Conservation (phyloP, 2,888 invertebrate species). For the Frankliniella fusca region DNA sequence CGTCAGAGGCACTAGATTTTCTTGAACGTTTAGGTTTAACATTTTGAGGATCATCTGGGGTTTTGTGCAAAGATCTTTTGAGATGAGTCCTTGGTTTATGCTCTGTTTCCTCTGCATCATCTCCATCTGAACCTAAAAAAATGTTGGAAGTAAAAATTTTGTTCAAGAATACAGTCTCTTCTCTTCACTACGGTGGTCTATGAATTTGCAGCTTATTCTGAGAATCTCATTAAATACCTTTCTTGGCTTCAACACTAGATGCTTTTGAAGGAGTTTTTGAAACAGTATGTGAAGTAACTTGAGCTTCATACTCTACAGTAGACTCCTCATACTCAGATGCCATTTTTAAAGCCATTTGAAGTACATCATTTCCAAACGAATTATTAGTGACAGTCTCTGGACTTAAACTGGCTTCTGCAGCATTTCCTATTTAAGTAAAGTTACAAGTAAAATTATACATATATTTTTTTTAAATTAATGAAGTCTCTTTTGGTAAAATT, state of each 20-base stretch:
- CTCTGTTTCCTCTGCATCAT: neutral
- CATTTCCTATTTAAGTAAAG: neutral
- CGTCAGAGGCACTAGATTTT: neutral
- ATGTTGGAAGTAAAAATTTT: neutral
- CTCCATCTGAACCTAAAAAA: neutral
- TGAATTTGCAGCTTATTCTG: too few species aligned
- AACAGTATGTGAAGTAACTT: slow-evolving; percentile 74
- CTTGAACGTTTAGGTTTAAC: neutral
- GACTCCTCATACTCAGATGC: slow-evolving; percentile 76
- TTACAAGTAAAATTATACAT: slow-evolving; percentile 12
- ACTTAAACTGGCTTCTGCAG: slow-evolving; percentile 47
- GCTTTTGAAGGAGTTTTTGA: slow-evolving; percentile 52
- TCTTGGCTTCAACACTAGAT: neutral
- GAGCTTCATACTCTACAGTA: slow-evolving; percentile 78
- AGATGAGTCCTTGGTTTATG: neutral
- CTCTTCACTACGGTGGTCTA: too few species aligned
- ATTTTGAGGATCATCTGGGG: neutral
- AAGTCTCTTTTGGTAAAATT: slow-evolving; percentile 31
- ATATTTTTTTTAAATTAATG: slow-evolving; percentile 17
- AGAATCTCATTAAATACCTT: too few species aligned
- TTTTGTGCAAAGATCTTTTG: slow-evolving; percentile 33
- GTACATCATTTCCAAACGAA: slow-evolving; percentile 76
- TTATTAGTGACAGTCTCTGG: slow-evolving; percentile 58
- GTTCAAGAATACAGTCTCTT: too few species aligned
- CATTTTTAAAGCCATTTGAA: slow-evolving; percentile 83